Evolutionary conservation across 2,888 invertebrate genomes (phyloP).

Genomic region (Campoplex capitator): DNA sequence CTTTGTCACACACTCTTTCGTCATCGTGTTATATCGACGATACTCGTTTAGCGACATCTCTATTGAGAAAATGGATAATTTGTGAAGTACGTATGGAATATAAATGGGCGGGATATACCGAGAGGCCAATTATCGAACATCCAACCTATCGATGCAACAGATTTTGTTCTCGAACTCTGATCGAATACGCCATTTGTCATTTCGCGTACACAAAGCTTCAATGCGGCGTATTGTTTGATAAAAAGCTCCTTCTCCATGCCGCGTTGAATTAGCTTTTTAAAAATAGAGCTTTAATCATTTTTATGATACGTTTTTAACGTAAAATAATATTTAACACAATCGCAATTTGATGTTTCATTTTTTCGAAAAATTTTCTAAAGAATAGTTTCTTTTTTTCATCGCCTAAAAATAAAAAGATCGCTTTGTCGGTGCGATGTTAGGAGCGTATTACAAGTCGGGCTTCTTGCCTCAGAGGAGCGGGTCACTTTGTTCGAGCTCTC

Average conservation of each 20-base stretch:
- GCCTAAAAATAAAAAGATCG: neutral
- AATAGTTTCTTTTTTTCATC: neutral
- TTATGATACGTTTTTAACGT: neutral
- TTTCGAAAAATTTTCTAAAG: neutral
- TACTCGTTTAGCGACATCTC: constrained; percentile 18
- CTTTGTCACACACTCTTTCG: constrained; percentile 1
- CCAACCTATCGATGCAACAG: neutral
- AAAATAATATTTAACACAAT: neutral
- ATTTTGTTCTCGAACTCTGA: constrained; percentile 6
- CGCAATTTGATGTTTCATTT: neutral
- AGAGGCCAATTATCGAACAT: constrained; percentile 38
- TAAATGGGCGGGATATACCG: neutral
- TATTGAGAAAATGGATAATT: constrained; percentile 7
- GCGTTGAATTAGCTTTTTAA: neutral
- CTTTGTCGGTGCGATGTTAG: constrained; percentile 38
- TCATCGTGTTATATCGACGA: neutral
- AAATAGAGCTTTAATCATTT: neutral
- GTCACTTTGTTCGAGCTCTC: constrained; percentile 56
- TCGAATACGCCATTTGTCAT: constrained; percentile 24
- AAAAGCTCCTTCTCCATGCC: neutral
- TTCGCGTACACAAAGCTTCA: neutral
- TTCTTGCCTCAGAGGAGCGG: constrained; percentile 9
- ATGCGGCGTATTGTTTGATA: constrained; percentile 2
- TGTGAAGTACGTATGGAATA: neutral
- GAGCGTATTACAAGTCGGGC: constrained; percentile 25